A percentile compares a stretch with the other conserved stretches of the same genome.
phyloP scores from a whole-genome alignment of 2,797 vertebrate species.

The Moxostoma hubbsi region DNA sequence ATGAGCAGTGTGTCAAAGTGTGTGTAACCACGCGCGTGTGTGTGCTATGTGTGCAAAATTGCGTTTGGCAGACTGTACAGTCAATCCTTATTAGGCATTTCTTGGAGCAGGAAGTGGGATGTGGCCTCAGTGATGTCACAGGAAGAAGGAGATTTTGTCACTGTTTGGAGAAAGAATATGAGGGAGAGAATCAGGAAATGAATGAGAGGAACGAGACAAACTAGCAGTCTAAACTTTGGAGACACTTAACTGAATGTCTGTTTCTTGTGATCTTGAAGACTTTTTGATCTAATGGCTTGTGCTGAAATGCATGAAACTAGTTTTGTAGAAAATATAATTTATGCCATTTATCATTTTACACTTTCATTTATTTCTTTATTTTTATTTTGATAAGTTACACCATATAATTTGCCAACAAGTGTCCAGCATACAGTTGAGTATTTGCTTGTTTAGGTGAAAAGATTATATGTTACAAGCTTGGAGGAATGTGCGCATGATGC shows the following conservation, averaged over 20 bases:
- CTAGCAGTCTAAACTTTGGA: too few relatives aligned
- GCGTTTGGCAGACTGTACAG: constrained; percentile 50
- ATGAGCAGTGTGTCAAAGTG: neutral
- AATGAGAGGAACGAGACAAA: constrained; percentile 64
- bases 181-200: constrained; percentile 54
- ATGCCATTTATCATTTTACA: too few relatives aligned
- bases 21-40: constrained; percentile 39
- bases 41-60: constrained; percentile 44
- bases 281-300: too few relatives aligned
- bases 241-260: too few relatives aligned
- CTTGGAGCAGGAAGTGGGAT: constrained; percentile 78
- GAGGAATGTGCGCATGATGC: constrained; percentile 17
- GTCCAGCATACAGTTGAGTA: neutral
- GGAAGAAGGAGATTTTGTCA: constrained; percentile 81
- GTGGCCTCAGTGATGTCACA: constrained; percentile 73
- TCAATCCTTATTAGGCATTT: constrained; percentile 74
- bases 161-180: constrained; percentile 67
- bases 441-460: constrained; percentile 4
- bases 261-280: too few relatives aligned
- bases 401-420: too few relatives aligned
- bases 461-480: neutral
- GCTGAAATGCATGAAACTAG: too few relatives aligned
- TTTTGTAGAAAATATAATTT: too few relatives aligned
- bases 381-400: too few relatives aligned
- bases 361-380: too few relatives aligned